Evolutionary conservation across 2,113 vertebrate genomes (phyloP).

Genomic region (Gambusia affinis): DNA sequence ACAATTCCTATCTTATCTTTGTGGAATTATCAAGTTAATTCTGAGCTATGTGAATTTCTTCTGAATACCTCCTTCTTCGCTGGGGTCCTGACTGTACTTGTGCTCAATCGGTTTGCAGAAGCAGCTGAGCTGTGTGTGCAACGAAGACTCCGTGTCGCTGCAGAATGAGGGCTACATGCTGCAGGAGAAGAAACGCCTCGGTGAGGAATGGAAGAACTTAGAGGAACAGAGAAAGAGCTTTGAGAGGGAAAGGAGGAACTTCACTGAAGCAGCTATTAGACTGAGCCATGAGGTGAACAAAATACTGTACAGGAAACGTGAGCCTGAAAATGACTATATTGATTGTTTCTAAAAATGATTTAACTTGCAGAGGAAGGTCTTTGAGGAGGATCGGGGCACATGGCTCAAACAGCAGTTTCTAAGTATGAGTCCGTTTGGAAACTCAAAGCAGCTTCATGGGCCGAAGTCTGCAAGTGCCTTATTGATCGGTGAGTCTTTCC

Average conservation of each 20-base stretch:
- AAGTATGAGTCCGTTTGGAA: conserved; percentile 87
- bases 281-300: conserved; percentile 90
- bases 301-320: background rate
- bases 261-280: conserved; percentile 96
- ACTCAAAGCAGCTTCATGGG: conserved; percentile 83
- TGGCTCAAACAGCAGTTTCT: conserved; percentile 98
- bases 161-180: conserved; percentile 88
- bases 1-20: background rate
- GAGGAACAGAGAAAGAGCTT: conserved; percentile 92
- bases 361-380: conserved; percentile 86
- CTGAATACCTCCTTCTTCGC: background rate
- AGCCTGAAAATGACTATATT: background rate
- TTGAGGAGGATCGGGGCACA: conserved; percentile 91
- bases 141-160: conserved; percentile 86
- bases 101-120: conserved; percentile 76
- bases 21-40: background rate
- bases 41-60: background rate
- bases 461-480: conserved; percentile 86
- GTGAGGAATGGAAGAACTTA: conserved; percentile 90
- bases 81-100: too few relatives aligned
- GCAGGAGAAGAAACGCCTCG: conserved; percentile 90
- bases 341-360: background rate
- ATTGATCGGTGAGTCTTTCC: conserved; percentile 82
- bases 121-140: conserved; percentile 87
- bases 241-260: conserved; percentile 91